phyloP scores from a whole-genome alignment of 1,140 invertebrate species.

The Drosophila ambigua region DNA sequence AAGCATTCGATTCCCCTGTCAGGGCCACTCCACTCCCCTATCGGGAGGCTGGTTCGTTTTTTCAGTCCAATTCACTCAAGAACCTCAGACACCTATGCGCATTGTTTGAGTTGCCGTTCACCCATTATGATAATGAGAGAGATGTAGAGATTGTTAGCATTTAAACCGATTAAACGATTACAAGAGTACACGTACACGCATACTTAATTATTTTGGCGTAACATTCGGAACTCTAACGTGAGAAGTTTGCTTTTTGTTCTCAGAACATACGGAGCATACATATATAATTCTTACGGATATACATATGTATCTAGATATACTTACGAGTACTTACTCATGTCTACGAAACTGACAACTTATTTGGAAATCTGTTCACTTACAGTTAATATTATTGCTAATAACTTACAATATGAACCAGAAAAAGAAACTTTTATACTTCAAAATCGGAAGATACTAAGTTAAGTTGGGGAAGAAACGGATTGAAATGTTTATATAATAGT shows the following conservation, averaged over 20 bases:
- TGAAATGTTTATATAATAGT: slow-evolving; percentile 22
- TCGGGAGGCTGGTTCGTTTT: slow-evolving; percentile 8
- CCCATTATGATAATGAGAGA: slow-evolving; percentile 66
- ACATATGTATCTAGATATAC: slow-evolving; percentile 11
- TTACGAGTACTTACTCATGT: slow-evolving; percentile 40
- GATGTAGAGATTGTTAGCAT: slow-evolving; percentile 82
- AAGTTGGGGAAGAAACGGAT: slow-evolving; percentile 42
- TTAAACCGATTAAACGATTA: slow-evolving; percentile 62
- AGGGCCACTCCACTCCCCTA: background rate
- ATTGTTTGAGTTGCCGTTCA: slow-evolving; percentile 33
- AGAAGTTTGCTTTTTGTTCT: slow-evolving; percentile 47
- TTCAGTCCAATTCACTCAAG: slow-evolving; percentile 9
- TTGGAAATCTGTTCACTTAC: slow-evolving; percentile 53
- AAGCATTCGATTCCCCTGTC: slow-evolving; percentile 37
- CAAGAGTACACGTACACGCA: slow-evolving; percentile 27
- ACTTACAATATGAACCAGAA: slow-evolving; percentile 24
- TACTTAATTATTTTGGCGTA: slow-evolving; percentile 31
- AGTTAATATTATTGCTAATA: slow-evolving; percentile 53
- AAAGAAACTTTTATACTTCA: slow-evolving; percentile 61
- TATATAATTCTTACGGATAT: slow-evolving; percentile 21
- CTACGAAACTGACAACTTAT: slow-evolving; percentile 54
- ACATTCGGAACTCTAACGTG: slow-evolving; percentile 30
- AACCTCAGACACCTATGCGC: slow-evolving; percentile 8
- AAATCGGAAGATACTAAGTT: slow-evolving; percentile 23
- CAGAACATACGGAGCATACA: slow-evolving; percentile 57